Evolutionary conservation across 1,140 invertebrate species (phyloP).

Genomic region (Eumeta japonica): DNA sequence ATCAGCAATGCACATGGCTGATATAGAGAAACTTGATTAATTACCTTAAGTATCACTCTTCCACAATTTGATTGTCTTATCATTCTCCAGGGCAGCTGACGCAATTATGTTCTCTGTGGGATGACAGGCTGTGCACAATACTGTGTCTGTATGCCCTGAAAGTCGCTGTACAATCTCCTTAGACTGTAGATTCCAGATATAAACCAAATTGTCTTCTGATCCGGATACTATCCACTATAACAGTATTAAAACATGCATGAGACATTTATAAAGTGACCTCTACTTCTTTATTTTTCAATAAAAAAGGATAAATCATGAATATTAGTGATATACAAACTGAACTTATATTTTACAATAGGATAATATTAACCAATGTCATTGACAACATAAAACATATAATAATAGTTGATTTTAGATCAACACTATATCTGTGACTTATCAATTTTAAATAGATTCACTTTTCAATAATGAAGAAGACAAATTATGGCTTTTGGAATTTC

Average conservation of each 20-base stretch:
- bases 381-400: too few species aligned
- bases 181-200: constrained; percentile 99
- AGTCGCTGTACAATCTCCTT: constrained; percentile 99
- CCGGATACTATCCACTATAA: constrained; percentile 99
- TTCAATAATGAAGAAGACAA: too few species aligned
- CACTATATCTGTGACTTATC: too few species aligned
- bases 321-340: not conserved
- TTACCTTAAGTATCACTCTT: constrained; percentile 87
- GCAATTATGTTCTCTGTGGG: constrained; percentile 99
- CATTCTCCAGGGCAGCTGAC: constrained; percentile 96
- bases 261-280: not conserved
- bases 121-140: constrained; percentile 97
- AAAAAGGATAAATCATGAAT: not conserved
- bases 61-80: constrained; percentile 99
- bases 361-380: too few species aligned
- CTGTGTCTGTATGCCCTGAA: constrained; percentile 95
- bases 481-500: too few species aligned
- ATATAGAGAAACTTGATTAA: too few species aligned
- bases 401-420: too few species aligned
- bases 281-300: not conserved
- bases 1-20: too few species aligned
- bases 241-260: constrained; percentile 21
- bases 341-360: too few species aligned
- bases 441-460: too few species aligned
- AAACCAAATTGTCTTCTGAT: constrained; percentile 99